Evolutionary conservation across 2,797 vertebrate species (phyloP).

Genomic region (Phataginus tricuspis): DNA sequence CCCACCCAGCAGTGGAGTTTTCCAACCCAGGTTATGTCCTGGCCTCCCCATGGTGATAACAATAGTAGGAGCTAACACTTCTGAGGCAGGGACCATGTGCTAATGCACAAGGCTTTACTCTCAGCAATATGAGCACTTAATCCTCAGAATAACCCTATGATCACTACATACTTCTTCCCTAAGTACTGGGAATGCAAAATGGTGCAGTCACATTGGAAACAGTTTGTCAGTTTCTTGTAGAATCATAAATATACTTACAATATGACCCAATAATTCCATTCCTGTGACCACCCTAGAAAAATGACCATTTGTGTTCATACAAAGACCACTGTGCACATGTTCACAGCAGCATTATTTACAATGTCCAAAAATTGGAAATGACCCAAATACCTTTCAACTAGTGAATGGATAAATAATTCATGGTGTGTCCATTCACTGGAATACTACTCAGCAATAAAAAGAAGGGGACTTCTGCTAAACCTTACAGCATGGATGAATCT

Average conservation of each 20-base stretch:
- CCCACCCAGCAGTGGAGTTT: not conserved
- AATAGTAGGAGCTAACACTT: not conserved
- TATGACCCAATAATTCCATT: not conserved
- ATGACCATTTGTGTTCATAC: not conserved
- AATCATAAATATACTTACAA: not conserved
- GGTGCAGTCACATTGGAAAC: not conserved
- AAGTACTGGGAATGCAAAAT: not conserved
- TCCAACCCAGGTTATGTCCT: not conserved
- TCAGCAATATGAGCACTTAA: not conserved
- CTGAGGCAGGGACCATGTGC: not conserved
- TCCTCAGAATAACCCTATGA: not conserved
- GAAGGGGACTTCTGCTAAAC: not conserved
- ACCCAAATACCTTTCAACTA: not conserved
- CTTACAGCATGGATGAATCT: not conserved
- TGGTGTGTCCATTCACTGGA: not conserved
- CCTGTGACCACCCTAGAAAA: not conserved
- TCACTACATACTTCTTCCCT: not conserved
- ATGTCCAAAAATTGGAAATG: not conserved
- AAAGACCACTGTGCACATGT: not conserved
- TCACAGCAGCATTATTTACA: too few species aligned
- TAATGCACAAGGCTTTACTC: not conserved
- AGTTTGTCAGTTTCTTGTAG: not conserved
- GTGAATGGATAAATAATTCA: not conserved
- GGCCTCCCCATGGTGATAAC: not conserved
- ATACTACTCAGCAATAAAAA: not conserved